phyloP scores from a whole-genome alignment of 2,797 vertebrate species.

The Microctenopoma steveboyesi region DNA sequence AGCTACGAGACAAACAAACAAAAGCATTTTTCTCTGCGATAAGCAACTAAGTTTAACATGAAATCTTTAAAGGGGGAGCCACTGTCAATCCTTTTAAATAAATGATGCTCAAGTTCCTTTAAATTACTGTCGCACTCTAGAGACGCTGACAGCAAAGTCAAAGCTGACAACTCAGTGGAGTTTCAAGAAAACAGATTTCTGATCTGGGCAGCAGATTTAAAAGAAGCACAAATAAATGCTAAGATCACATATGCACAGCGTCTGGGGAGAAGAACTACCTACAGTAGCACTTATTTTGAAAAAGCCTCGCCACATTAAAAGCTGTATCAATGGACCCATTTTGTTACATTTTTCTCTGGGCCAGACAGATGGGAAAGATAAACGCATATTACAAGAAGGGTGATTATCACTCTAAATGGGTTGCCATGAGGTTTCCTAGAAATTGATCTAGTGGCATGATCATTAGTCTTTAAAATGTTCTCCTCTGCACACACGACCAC shows the following conservation, averaged over 20 bases:
- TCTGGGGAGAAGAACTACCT: background rate
- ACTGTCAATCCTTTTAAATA: slow-evolving; percentile 58
- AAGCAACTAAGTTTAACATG: slow-evolving; percentile 36
- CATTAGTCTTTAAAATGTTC: slow-evolving; percentile 78
- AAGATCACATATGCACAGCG: background rate
- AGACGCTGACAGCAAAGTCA: slow-evolving; percentile 54
- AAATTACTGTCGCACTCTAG: slow-evolving; percentile 36
- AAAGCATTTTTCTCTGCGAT: slow-evolving; percentile 64
- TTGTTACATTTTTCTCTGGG: slow-evolving; percentile 27
- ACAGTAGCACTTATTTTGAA: slow-evolving; percentile 10
- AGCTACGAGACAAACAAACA: slow-evolving; percentile 32
- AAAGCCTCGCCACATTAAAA: slow-evolving; percentile 11
- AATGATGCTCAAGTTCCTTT: slow-evolving; percentile 57
- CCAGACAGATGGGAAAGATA: slow-evolving; percentile 65
- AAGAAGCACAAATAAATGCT: slow-evolving; percentile 24
- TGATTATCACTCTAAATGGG: slow-evolving; percentile 71
- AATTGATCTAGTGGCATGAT: slow-evolving; percentile 78
- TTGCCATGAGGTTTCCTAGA: slow-evolving; percentile 68
- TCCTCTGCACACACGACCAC: slow-evolving; percentile 66
- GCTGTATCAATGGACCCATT: slow-evolving; percentile 21
- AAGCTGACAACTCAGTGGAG: slow-evolving; percentile 37
- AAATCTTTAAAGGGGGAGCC: slow-evolving; percentile 43
- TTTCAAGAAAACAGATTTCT: slow-evolving; percentile 19
- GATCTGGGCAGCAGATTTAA: slow-evolving; percentile 8
- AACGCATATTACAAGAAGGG: slow-evolving; percentile 66